A percentile compares a stretch with the other conserved stretches of the same genome.
These are phyloP conservation scores for Corythoichthys haematopterus DNA, from an alignment of 2,113 vertebrate genomes.

Conservation along the genomic window DNA sequence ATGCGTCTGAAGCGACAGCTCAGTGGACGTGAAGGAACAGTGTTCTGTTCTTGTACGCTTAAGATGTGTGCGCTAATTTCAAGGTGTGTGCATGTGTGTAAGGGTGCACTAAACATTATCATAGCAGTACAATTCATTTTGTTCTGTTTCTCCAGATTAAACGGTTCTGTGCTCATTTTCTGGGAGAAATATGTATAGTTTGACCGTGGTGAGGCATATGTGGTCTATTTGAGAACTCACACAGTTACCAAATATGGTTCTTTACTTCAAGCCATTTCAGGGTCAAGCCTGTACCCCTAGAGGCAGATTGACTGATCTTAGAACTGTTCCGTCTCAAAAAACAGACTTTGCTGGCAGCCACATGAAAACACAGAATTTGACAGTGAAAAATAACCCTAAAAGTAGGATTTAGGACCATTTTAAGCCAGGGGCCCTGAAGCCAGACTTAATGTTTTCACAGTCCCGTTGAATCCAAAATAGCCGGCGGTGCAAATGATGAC, in stretches of 20 bases:
- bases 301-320: constrained; percentile 10
- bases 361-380: constrained; percentile 1
- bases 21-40: constrained; percentile 35
- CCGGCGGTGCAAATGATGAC: neutral
- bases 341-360: constrained; percentile 1
- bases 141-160: neutral
- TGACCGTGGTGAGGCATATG: neutral
- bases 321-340: neutral
- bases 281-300: constrained; percentile 1
- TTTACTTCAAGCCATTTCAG: constrained; percentile 2
- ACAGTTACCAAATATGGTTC: constrained; percentile 9
- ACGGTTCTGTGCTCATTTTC: neutral
- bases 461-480: neutral
- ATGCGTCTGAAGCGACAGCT: constrained; percentile 30
- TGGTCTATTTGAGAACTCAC: constrained; percentile 1
- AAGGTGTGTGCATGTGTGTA: neutral
- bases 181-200: neutral
- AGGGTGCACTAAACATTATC: neutral
- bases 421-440: neutral
- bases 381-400: neutral
- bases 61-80: neutral
- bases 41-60: neutral
- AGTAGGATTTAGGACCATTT: neutral
- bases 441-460: neutral
- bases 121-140: neutral